These are phyloP conservation scores for Progne subis DNA, from an alignment of 2,113 vertebrate species.

Conservation along the genomic window DNA sequence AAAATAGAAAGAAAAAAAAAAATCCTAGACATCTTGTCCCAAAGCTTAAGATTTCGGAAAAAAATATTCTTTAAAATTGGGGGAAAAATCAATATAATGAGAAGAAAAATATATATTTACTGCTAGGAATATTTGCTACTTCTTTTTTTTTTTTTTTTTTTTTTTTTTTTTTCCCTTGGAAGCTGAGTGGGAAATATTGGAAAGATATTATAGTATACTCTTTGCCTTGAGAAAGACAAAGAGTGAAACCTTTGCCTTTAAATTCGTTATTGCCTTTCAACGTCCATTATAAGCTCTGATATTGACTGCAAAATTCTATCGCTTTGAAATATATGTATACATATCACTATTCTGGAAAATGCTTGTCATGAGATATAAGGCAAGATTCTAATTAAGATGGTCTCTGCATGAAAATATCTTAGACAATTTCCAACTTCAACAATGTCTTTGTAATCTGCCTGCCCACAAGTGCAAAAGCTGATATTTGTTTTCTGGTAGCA, in stretches of 20 bases:
- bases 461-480: neutral
- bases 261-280: neutral
- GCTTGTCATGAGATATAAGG: neutral
- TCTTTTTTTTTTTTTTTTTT: neutral
- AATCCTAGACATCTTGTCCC: neutral
- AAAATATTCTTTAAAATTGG: neutral
- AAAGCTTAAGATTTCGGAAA: neutral
- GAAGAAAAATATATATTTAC: neutral
- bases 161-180: neutral
- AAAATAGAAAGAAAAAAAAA: neutral
- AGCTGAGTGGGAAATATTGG: neutral
- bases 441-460: neutral
- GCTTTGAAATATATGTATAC: neutral
- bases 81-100: neutral
- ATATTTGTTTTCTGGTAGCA: constrained; percentile 1
- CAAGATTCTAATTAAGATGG: neutral
- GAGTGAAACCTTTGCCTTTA: neutral
- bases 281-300: neutral
- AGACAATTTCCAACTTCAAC: neutral
- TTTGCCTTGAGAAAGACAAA: neutral
- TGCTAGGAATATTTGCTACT: neutral
- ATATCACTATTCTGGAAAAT: neutral
- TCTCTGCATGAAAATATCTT: neutral
- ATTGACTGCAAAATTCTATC: neutral
- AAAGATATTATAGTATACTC: neutral